Evolutionary conservation across 2,888 invertebrate genomes (phyloP).

Genomic region (Aspidiotus destructor): DNA sequence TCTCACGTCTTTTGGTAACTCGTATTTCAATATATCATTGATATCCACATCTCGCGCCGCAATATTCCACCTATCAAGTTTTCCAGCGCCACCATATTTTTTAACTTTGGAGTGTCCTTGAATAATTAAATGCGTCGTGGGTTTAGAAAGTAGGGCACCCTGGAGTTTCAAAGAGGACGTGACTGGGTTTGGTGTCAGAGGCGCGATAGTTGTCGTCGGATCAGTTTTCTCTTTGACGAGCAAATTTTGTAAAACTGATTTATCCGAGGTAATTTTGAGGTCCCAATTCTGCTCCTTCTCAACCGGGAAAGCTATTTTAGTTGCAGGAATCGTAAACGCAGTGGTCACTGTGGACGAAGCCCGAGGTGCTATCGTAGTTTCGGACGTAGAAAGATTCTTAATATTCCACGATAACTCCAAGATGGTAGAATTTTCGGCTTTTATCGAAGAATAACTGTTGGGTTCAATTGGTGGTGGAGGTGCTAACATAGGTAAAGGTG

Average conservation of each 20-base stretch:
- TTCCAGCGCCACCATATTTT: slow-evolving; percentile 57
- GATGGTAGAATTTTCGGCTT: slow-evolving; percentile 8
- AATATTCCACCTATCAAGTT: slow-evolving; percentile 43
- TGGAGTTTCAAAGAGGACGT: slow-evolving; percentile 52
- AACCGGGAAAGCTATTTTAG: background rate
- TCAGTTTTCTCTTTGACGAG: slow-evolving; percentile 25
- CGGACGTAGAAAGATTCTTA: background rate
- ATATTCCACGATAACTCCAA: slow-evolving; percentile 24
- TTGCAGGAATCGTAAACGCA: background rate
- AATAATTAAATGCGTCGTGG: slow-evolving; percentile 66
- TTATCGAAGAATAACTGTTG: slow-evolving; percentile 25
- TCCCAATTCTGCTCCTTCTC: background rate
- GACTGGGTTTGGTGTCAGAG: slow-evolving; percentile 42
- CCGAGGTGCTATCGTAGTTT: slow-evolving; percentile 32
- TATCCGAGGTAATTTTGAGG: slow-evolving; percentile 3
- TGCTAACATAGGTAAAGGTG: slow-evolving; percentile 57
- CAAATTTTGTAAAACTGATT: slow-evolving; percentile 14
- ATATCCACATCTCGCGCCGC: slow-evolving; percentile 47
- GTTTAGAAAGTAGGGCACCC: slow-evolving; percentile 48
- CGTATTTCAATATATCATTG: slow-evolving; percentile 47
- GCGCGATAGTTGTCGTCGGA: slow-evolving; percentile 32
- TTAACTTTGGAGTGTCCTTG: slow-evolving; percentile 79
- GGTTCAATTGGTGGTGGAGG: slow-evolving; percentile 49
- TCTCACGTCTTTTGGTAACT: slow-evolving; percentile 40
- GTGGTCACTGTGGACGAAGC: slow-evolving; percentile 35